These are phyloP conservation scores for Anoplophora glabripennis DNA, from an alignment of 1,140 invertebrate species.

Conservation along the genomic window DNA sequence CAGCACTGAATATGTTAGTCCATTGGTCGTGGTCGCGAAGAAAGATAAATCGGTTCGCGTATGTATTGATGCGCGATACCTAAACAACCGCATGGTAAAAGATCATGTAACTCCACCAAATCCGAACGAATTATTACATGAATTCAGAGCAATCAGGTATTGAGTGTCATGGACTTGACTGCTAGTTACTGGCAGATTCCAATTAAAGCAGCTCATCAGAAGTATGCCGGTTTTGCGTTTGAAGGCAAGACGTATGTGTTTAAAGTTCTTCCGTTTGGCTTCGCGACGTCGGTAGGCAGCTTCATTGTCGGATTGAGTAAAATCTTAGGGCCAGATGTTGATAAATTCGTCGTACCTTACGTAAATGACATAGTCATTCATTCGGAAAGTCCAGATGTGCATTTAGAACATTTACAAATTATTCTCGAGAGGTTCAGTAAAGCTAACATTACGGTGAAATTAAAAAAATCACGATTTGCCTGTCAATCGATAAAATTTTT, in stretches of 20 bases:
- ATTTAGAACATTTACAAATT: slow-evolving; percentile 45
- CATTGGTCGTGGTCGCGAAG: background rate
- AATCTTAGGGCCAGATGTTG: background rate
- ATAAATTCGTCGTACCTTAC: background rate
- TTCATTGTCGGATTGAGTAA: background rate
- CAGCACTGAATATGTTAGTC: background rate
- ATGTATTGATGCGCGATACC: slow-evolving; percentile 1
- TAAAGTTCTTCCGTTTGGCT: too few species aligned
- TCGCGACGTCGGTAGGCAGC: too few species aligned
- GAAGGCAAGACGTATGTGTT: too few species aligned
- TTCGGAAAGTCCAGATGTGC: slow-evolving; percentile 46
- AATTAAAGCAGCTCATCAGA: too few species aligned
- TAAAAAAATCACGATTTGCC: slow-evolving; percentile 49
- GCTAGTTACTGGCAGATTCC: too few species aligned
- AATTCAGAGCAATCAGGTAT: too few species aligned
- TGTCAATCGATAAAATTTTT: slow-evolving; percentile 45
- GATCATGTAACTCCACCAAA: too few species aligned
- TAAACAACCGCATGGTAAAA: too few species aligned
- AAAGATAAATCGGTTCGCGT: background rate
- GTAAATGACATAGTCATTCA: slow-evolving; percentile 53
- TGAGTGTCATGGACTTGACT: too few species aligned
- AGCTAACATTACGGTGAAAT: slow-evolving; percentile 50
- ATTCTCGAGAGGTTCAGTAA: slow-evolving; percentile 44
- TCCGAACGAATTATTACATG: too few species aligned
- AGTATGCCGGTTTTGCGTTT: too few species aligned